These are phyloP conservation scores for Dendroctonus valens DNA, from an alignment of 1,140 invertebrate species.

Conservation along the genomic window DNA sequence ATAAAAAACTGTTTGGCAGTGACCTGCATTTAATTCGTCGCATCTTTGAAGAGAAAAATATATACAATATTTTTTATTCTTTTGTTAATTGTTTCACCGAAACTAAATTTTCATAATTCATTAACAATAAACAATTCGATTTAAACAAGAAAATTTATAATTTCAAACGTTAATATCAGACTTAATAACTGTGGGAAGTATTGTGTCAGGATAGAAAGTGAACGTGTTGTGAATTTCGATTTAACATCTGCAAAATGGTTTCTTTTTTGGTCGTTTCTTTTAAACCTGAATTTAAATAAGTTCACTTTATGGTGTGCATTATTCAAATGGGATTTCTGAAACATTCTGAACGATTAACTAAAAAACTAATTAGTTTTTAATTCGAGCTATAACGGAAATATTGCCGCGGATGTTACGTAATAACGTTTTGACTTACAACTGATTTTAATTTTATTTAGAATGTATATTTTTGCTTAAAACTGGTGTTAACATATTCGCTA, in stretches of 20 bases:
- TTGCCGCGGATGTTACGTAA: neutral
- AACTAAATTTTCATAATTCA: neutral
- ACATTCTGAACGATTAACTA: too few relatives aligned
- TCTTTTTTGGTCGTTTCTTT: conserved; percentile 10
- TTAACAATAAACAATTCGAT: conserved; percentile 3
- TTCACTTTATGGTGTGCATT: neutral
- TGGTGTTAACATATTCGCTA: too few relatives aligned
- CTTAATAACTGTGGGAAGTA: conserved; percentile 17
- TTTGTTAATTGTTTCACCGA: too few relatives aligned
- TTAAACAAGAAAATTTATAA: neutral
- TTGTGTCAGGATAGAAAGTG: conserved; percentile 17
- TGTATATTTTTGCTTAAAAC: too few relatives aligned
- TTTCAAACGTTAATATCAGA: neutral
- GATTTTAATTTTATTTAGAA: neutral
- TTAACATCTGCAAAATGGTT: conserved; percentile 16
- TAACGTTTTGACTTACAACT: too few relatives aligned
- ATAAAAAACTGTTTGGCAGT: neutral
- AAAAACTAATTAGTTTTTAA: too few relatives aligned
- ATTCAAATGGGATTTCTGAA: neutral
- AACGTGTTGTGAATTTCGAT: conserved; percentile 16
- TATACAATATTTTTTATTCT: too few relatives aligned
- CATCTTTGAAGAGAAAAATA: too few relatives aligned
- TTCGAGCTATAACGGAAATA: too few relatives aligned
- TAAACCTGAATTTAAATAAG: neutral
- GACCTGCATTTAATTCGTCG: too few relatives aligned